Percentiles rank a stretch among this genome's conserved stretches.
These are phyloP conservation scores for Microplitis manilae DNA, from an alignment of 2,888 invertebrate genomes.

Conservation along the genomic window DNA sequence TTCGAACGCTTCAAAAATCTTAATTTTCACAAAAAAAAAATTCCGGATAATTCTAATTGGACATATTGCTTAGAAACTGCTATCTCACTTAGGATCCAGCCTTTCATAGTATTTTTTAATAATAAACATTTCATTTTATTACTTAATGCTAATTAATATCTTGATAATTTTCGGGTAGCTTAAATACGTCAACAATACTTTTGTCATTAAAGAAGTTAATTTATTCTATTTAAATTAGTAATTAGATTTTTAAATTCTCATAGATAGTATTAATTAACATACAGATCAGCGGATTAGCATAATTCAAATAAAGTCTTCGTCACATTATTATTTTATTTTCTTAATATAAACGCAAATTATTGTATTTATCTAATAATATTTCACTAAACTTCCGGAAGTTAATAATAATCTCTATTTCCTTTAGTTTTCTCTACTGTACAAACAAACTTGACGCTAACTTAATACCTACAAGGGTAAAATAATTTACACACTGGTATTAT, in stretches of 20 bases:
- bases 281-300: neutral
- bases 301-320: neutral
- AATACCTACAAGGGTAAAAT: slow-evolving; percentile 11
- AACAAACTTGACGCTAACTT: neutral
- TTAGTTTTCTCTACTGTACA: neutral
- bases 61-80: too few relatives aligned
- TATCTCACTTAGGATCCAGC: too few relatives aligned
- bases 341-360: neutral
- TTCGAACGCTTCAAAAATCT: too few relatives aligned
- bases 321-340: neutral
- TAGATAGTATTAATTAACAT: slow-evolving; percentile 5
- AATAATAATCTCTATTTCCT: slow-evolving; percentile 3
- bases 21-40: too few relatives aligned
- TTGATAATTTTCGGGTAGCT: too few relatives aligned
- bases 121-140: too few relatives aligned
- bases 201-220: neutral
- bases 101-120: too few relatives aligned
- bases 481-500: slow-evolving; percentile 37
- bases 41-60: too few relatives aligned
- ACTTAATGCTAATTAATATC: too few relatives aligned
- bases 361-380: neutral
- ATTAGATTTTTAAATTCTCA: neutral
- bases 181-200: neutral
- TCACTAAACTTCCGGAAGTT: slow-evolving; percentile 6
- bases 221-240: slow-evolving; percentile 5